Percentiles rank a stretch among this genome's conserved stretches.
Evolutionary conservation across 2,113 vertebrate genomes (phyloP).

Genomic region (Cryptomyrus ogoouensis): DNA sequence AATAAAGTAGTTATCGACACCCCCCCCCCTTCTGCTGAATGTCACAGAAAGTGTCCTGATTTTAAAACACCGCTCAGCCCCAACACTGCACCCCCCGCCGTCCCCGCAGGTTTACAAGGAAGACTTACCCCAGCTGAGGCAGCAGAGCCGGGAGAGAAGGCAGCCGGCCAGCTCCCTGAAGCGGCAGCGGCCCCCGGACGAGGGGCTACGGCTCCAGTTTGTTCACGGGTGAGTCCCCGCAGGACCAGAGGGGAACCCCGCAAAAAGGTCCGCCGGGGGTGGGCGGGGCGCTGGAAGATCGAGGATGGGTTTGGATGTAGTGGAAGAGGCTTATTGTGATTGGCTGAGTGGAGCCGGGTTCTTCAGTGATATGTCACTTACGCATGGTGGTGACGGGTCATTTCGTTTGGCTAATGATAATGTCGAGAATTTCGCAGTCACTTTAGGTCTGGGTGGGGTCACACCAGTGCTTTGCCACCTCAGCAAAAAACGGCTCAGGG

Average conservation of each 20-base stretch:
- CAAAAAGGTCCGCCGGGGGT: neutral
- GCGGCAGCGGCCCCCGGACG: slow-evolving; percentile 81
- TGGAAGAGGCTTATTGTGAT: neutral
- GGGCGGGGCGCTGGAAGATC: neutral
- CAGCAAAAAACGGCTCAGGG: neutral
- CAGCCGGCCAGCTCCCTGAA: slow-evolving; percentile 81
- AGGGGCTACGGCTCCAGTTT: slow-evolving; percentile 86
- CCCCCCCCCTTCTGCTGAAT: neutral
- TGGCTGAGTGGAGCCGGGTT: neutral
- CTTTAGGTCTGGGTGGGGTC: neutral
- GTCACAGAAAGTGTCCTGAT: neutral
- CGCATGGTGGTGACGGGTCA: neutral
- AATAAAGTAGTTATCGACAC: neutral
- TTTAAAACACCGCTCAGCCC: neutral
- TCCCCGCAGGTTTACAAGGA: slow-evolving; percentile 89
- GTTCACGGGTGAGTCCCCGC: slow-evolving; percentile 77
- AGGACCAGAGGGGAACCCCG: neutral
- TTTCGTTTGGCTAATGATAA: neutral
- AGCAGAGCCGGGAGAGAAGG: slow-evolving; percentile 79
- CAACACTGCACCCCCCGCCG: neutral
- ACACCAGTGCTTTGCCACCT: neutral
- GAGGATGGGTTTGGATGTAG: neutral
- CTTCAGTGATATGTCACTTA: neutral
- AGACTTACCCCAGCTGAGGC: slow-evolving; percentile 92
- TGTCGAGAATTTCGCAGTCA: neutral